Evolutionary conservation across 2,113 vertebrate genomes (phyloP).

Genomic region (Sander lucioperca): DNA sequence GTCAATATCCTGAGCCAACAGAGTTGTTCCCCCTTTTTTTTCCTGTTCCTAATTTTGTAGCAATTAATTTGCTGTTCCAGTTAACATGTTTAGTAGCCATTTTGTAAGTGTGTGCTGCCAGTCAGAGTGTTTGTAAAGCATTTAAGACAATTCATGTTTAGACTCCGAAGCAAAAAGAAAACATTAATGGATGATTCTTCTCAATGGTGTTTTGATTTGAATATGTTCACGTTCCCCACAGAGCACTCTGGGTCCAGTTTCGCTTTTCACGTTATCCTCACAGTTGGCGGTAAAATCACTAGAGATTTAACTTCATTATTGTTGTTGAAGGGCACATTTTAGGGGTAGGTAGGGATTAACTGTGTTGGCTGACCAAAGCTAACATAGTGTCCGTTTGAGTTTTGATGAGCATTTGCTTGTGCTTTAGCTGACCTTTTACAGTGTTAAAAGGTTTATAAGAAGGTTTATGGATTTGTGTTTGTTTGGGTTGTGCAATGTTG

Average conservation of each 20-base stretch:
- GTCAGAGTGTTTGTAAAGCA: constrained; percentile 18
- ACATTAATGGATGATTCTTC: neutral
- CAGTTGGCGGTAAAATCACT: constrained; percentile 1
- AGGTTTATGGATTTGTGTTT: constrained; percentile 21
- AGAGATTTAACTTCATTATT: constrained; percentile 17
- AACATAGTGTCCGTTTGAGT: neutral
- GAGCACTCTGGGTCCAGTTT: constrained; percentile 9
- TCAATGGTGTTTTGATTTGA: constrained; percentile 25
- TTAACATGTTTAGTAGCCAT: constrained; percentile 58
- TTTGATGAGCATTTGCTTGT: neutral
- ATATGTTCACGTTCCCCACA: neutral
- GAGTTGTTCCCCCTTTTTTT: constrained; percentile 14
- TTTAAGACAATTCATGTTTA: constrained; percentile 11
- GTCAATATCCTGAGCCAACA: constrained; percentile 44
- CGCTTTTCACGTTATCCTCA: neutral
- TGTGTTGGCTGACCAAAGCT: neutral
- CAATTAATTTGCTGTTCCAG: constrained; percentile 45
- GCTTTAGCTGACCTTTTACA: constrained; percentile 23
- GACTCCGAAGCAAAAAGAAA: constrained; percentile 4
- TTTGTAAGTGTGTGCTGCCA: constrained; percentile 41
- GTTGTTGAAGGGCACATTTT: constrained; percentile 3
- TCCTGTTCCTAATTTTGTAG: constrained; percentile 33
- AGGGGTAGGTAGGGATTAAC: constrained; percentile 21
- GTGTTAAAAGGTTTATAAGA: constrained; percentile 33
- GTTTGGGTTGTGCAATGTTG: constrained; percentile 72